Evolutionary conservation across 2,113 vertebrate species (phyloP).

Genomic region (Nesogale talazaci): DNA sequence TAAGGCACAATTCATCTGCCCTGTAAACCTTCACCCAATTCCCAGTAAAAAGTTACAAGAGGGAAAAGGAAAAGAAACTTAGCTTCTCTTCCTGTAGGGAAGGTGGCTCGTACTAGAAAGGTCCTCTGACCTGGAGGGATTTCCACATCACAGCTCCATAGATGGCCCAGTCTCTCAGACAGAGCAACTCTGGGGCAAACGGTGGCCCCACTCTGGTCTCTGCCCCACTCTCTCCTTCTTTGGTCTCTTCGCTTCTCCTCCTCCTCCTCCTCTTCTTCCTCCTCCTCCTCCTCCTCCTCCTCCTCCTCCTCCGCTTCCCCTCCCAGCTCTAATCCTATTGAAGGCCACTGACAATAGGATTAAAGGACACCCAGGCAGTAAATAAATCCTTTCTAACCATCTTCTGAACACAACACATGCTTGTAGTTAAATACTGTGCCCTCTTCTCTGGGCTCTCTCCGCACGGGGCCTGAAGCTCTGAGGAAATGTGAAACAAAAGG

Average conservation of each 20-base stretch:
- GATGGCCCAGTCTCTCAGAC: neutral
- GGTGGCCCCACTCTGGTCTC: neutral
- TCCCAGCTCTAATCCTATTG: conserved; percentile 54
- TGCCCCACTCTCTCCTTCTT: neutral
- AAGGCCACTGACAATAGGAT: conserved; percentile 55
- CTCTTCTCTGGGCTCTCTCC: neutral
- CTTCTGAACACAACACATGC: conserved; percentile 35
- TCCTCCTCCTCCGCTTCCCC: neutral
- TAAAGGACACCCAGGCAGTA: conserved; percentile 57
- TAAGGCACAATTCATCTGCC: too few species aligned
- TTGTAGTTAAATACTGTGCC: neutral
- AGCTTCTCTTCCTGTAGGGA: neutral
- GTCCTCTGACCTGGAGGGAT: neutral
- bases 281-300: neutral
- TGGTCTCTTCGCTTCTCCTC: too few species aligned
- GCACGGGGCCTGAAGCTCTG: neutral
- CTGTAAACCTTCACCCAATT: too few species aligned
- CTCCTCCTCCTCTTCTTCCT: neutral
- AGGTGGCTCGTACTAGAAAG: neutral
- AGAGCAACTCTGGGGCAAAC: conserved; percentile 13
- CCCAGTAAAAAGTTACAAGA: too few species aligned
- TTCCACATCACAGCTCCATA: neutral
- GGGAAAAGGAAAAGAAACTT: neutral
- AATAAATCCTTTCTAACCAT: conserved; percentile 67
- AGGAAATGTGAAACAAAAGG: conserved; percentile 35